Evolutionary conservation across 2,888 invertebrate genomes (phyloP).

Genomic region (Chelonus formosanus): DNA sequence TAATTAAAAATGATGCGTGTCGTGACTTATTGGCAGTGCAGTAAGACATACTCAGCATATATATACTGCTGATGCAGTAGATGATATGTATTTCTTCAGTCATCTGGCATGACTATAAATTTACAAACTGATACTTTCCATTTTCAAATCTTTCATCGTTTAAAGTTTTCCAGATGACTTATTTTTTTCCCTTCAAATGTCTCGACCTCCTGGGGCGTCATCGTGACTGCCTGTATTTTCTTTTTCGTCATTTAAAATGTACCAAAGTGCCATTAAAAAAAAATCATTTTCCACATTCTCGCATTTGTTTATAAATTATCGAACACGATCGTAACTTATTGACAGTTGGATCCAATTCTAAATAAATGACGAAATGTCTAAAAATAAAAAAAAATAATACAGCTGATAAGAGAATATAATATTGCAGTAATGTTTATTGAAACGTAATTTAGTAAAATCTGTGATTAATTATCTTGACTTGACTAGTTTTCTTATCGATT

Average conservation of each 20-base stretch:
- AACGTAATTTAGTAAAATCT: too few species aligned
- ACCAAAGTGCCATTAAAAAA: too few species aligned
- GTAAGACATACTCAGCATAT: too few species aligned
- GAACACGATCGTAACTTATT: too few species aligned
- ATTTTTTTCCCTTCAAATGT: slow-evolving; percentile 28
- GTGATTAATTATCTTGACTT: background rate
- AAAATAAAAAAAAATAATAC: background rate
- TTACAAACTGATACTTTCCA: slow-evolving; percentile 6
- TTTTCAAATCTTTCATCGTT: slow-evolving; percentile 14
- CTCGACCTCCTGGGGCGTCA: slow-evolving; percentile 14
- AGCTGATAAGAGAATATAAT: slow-evolving; percentile 1
- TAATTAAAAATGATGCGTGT: too few species aligned
- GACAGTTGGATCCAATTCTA: too few species aligned
- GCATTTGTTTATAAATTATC: too few species aligned
- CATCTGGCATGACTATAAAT: slow-evolving; percentile 16
- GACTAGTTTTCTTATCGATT: slow-evolving; percentile 21
- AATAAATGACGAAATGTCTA: too few species aligned
- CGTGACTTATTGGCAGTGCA: too few species aligned
- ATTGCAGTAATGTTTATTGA: background rate
- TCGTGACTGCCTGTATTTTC: background rate
- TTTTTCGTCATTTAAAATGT: slow-evolving; percentile 4
- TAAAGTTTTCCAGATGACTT: slow-evolving; percentile 4
- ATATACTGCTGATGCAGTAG: too few species aligned
- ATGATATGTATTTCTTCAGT: background rate
- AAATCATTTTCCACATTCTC: too few species aligned